Percentiles rank a stretch among this genome's conserved stretches.
Evolutionary conservation across 2,888 invertebrate species (phyloP).

Genomic region (Dorcus parallelipipedus): DNA sequence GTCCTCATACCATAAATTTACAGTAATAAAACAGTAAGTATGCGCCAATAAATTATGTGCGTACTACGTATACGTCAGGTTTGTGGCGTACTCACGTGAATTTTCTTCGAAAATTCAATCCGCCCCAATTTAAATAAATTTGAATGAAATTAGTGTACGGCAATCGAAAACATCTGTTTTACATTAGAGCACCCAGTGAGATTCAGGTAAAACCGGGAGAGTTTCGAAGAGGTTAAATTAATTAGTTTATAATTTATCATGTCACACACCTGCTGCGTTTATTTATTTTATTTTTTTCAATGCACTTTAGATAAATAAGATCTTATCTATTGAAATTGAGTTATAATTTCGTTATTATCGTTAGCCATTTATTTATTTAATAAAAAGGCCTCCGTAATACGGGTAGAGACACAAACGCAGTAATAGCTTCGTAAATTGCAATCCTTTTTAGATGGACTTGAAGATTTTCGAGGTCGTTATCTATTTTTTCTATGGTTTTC

Average conservation of each 20-base stretch:
- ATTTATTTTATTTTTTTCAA: neutral
- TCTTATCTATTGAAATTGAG: constrained; percentile 2
- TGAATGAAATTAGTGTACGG: neutral
- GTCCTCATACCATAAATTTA: neutral
- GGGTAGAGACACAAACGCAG: too few species aligned
- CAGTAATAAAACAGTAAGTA: neutral
- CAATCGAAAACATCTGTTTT: neutral
- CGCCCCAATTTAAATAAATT: neutral
- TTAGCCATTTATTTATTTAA: too few species aligned
- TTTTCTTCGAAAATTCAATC: neutral
- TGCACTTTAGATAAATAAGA: constrained; percentile 7
- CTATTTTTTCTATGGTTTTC: too few species aligned
- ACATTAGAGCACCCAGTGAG: constrained; percentile 8
- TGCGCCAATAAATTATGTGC: neutral
- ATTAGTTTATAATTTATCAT: constrained; percentile 23
- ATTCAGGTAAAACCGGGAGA: constrained; percentile 16
- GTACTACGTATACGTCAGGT: neutral
- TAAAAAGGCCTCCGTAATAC: too few species aligned
- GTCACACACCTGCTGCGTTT: constrained; percentile 17
- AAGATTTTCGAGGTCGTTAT: too few species aligned
- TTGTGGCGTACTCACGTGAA: neutral
- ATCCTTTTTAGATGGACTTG: too few species aligned
- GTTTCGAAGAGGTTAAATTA: constrained; percentile 15
- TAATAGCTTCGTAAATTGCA: too few species aligned
- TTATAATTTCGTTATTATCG: neutral